These are phyloP conservation scores for Hydrozoanthus gracilis DNA, from an alignment of 92 coral and sea anemone species.

Conservation along the genomic window DNA sequence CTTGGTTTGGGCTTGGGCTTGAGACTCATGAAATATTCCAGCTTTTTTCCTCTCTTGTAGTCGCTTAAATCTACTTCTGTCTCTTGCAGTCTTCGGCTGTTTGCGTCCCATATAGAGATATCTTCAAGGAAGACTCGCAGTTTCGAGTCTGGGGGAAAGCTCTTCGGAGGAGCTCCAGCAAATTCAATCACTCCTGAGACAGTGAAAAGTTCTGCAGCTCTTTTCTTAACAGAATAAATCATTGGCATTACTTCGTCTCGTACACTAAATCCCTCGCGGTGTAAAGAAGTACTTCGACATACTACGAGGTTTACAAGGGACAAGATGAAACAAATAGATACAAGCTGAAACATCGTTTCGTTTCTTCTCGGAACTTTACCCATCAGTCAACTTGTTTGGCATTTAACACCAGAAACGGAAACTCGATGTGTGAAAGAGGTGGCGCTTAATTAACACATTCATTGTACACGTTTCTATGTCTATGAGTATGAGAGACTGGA, in stretches of 20 bases:
- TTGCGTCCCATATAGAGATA: constrained; percentile 68
- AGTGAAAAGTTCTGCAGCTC: constrained; percentile 18
- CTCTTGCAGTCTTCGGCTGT: constrained; percentile 58
- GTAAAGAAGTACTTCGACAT: constrained; percentile 12
- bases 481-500: too few species aligned
- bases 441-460: too few species aligned
- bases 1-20: constrained; percentile 54
- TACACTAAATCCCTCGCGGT: constrained; percentile 35
- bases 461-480: too few species aligned
- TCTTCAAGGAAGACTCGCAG: constrained; percentile 82
- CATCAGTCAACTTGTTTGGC: too few species aligned
- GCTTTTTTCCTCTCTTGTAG: constrained; percentile 71
- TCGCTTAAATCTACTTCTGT: constrained; percentile 65
- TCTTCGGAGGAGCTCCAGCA: constrained; percentile 57
- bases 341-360: not conserved
- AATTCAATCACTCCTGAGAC: constrained; percentile 64
- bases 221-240: constrained; percentile 11
- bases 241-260: constrained; percentile 32
- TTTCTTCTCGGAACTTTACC: not conserved
- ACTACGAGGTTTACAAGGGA: not conserved
- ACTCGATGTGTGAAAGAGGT: not conserved
- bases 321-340: not conserved
- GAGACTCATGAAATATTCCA: constrained; percentile 73
- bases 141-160: constrained; percentile 63
- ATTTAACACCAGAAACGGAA: too few species aligned